A percentile compares a stretch with the other conserved stretches of the same genome.
Evolutionary conservation across 2,888 invertebrate species (phyloP).

Genomic region (Hemithea aestivaria): DNA sequence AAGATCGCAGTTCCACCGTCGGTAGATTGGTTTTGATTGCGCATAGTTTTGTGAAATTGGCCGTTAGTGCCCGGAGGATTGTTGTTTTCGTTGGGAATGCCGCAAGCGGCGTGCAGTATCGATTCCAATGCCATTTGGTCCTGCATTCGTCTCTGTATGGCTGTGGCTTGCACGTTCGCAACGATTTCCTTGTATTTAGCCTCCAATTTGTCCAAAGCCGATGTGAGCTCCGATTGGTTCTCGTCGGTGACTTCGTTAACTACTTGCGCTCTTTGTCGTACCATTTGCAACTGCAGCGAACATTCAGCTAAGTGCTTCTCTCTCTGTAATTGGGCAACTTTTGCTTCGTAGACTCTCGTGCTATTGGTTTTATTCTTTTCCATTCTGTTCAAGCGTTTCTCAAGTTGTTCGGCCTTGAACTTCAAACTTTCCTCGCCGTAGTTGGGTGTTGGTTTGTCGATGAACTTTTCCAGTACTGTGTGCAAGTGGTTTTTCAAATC

Average conservation of each 20-base stretch:
- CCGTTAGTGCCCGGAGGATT: conserved; percentile 25
- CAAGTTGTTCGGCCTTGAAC: conserved; percentile 45
- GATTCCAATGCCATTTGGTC: conserved; percentile 63
- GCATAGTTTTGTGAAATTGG: conserved; percentile 39
- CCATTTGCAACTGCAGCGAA: conserved; percentile 59
- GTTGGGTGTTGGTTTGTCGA: conserved; percentile 42
- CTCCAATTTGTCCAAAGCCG: conserved; percentile 59
- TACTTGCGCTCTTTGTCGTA: conserved; percentile 58
- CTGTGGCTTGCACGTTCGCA: conserved; percentile 63
- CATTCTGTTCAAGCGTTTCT: conserved; percentile 55
- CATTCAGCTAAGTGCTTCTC: conserved; percentile 63
- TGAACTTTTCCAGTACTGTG: conserved; percentile 41
- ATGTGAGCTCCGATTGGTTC: conserved; percentile 51
- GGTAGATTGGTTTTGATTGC: conserved; percentile 42
- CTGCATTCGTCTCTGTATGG: conserved; percentile 62
- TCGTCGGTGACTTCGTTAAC: conserved; percentile 54
- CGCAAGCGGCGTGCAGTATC: conserved; percentile 55
- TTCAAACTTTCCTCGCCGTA: conserved; percentile 35
- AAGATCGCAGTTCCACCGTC: conserved; percentile 45
- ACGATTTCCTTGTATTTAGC: conserved; percentile 66
- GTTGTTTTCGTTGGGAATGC: conserved; percentile 36
- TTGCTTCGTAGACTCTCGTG: conserved; percentile 50
- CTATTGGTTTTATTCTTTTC: conserved; percentile 57
- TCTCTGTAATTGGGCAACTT: conserved; percentile 52
- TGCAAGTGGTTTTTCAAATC: conserved; percentile 49